Percentiles rank a stretch among this genome's conserved stretches.
phyloP scores from a whole-genome alignment of 2,888 invertebrate genomes.

The Papilio elwesi region DNA sequence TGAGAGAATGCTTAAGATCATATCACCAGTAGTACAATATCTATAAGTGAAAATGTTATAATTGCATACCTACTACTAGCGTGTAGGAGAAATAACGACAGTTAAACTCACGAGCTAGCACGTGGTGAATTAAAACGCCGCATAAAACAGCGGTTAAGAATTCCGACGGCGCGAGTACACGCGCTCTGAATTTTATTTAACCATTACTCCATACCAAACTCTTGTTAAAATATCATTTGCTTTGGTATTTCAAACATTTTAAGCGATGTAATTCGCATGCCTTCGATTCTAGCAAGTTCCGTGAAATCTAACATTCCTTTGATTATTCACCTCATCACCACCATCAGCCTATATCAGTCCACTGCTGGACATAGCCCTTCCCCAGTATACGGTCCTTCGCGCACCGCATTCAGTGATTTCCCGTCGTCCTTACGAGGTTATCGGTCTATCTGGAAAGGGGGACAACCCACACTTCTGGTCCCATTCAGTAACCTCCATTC shows the following conservation, averaged over 20 bases:
- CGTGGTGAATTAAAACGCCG: not conserved
- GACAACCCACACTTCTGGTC: no score
- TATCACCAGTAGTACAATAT: no score
- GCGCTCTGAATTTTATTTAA: slow-evolving; percentile 9
- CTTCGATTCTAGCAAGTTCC: not conserved
- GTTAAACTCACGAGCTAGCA: not conserved
- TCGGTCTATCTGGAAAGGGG: no score
- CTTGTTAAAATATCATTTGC: slow-evolving; percentile 4
- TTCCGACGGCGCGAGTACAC: slow-evolving; percentile 7
- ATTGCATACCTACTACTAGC: not conserved
- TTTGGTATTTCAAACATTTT: slow-evolving; percentile 1
- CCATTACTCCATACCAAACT: not conserved
- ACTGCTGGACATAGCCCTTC: no score
- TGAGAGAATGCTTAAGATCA: no score
- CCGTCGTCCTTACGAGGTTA: no score
- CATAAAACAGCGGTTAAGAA: slow-evolving; percentile 4
- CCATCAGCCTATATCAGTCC: no score
- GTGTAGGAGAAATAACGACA: not conserved
- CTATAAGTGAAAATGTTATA: not conserved
- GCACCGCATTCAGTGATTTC: no score
- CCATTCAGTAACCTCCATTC: no score
- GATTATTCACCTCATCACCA: no score
- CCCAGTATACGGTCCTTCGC: no score
- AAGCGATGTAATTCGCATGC: not conserved
- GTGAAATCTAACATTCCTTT: not conserved